Conservation (phyloP, 2,797 vertebrate species). For the Yasuhikotakia modesta region DNA sequence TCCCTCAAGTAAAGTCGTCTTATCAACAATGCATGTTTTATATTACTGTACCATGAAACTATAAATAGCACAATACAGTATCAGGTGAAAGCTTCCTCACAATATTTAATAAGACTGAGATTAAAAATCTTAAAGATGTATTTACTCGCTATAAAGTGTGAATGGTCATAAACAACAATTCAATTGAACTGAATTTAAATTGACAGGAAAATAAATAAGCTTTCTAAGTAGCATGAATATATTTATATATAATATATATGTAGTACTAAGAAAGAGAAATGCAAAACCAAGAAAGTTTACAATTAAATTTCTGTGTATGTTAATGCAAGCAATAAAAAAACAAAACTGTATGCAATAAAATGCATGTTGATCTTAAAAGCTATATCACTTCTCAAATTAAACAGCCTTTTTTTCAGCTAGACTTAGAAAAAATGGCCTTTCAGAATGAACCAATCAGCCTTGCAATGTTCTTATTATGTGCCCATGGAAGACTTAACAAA, state of each 20-base stretch:
- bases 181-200: neutral
- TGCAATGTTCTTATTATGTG: constrained; percentile 48
- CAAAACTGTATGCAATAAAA: neutral
- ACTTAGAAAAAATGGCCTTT: constrained; percentile 15
- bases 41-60: constrained; percentile 11
- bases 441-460: constrained; percentile 29
- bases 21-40: constrained; percentile 34
- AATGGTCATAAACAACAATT: neutral
- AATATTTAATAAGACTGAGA: constrained; percentile 30
- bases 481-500: constrained; percentile 73
- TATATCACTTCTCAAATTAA: neutral
- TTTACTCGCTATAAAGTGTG: neutral
- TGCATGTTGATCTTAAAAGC: neutral
- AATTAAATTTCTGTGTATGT: neutral
- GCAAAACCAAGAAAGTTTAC: too few species aligned
- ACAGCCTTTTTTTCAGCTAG: constrained; percentile 18
- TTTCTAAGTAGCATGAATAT: neutral
- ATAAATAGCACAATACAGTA: constrained; percentile 21
- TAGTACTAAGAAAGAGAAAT: neutral
- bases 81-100: constrained; percentile 2
- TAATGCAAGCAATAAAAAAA: neutral
- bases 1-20: constrained; percentile 54
- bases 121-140: neutral
- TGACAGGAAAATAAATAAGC: neutral
- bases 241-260: too few species aligned